A percentile compares a stretch with the other conserved stretches of the same genome.
phyloP scores from a whole-genome alignment of 1,140 invertebrate species.

The Drosophila pandora region DNA sequence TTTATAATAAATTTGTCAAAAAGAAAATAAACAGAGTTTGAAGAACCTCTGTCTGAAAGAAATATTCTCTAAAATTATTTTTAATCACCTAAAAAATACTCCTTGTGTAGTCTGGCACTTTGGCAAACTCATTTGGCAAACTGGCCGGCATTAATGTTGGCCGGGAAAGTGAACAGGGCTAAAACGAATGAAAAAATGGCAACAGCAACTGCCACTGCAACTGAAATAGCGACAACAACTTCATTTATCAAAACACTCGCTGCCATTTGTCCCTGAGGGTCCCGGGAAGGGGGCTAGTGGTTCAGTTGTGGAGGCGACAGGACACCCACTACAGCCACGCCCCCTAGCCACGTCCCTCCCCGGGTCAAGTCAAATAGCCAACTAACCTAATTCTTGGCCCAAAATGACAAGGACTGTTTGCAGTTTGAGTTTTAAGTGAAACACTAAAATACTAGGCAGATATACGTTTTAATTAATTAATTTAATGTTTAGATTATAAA shows the following conservation, averaged over 20 bases:
- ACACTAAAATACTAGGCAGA: neutral
- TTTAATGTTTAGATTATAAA: neutral
- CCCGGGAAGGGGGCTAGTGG: neutral
- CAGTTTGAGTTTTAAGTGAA: neutral
- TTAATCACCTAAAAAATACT: neutral
- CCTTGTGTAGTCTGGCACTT: neutral
- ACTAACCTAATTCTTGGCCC: slow-evolving; percentile 61
- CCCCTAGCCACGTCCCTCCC: too few relatives aligned
- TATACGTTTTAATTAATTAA: too few relatives aligned
- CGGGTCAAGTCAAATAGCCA: slow-evolving; percentile 33
- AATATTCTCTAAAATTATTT: too few relatives aligned
- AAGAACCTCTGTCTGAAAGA: too few relatives aligned
- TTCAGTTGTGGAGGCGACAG: neutral
- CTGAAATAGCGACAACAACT: slow-evolving; percentile 65
- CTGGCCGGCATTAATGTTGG: slow-evolving; percentile 43
- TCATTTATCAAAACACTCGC: slow-evolving; percentile 74
- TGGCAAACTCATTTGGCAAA: slow-evolving; percentile 57
- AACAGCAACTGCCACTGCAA: slow-evolving; percentile 33
- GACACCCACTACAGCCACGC: neutral
- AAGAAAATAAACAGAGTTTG: neutral
- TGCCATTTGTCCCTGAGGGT: slow-evolving; percentile 4
- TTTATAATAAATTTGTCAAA: neutral
- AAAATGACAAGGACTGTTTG: slow-evolving; percentile 26
- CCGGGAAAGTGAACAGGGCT: neutral
- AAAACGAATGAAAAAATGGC: slow-evolving; percentile 4